phyloP scores from a whole-genome alignment of 2,888 invertebrate species.

The Hydrotaea cyrtoneurina region DNA sequence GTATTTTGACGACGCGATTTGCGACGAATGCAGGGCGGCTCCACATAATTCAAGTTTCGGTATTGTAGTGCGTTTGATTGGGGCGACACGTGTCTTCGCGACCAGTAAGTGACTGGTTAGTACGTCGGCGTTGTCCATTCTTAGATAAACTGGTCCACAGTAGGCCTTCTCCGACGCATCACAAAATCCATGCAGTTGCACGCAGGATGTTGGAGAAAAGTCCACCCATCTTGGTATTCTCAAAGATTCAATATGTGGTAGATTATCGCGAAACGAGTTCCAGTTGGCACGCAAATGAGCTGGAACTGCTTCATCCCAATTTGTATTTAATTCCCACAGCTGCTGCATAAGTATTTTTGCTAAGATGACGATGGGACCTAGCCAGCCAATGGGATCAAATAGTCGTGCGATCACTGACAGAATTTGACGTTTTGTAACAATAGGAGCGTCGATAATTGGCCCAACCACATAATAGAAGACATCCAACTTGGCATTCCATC shows the following conservation, averaged over 20 bases:
- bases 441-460: background rate
- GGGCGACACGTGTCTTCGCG: constrained; percentile 37
- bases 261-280: background rate
- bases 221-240: constrained; percentile 44
- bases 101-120: background rate
- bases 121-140: background rate
- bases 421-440: background rate
- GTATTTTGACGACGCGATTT: background rate
- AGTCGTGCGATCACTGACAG: background rate
- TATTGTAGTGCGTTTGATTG: constrained; percentile 10
- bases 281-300: background rate
- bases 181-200: constrained; percentile 26
- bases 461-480: background rate
- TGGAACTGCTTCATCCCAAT: constrained; percentile 23
- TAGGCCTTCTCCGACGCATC: constrained; percentile 43
- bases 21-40: constrained; percentile 12
- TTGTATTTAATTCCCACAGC: constrained; percentile 20
- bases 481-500: constrained; percentile 28
- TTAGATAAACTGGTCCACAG: background rate
- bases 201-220: background rate
- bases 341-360: constrained; percentile 13
- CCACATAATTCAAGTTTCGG: constrained; percentile 40
- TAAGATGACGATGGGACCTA: constrained; percentile 33
- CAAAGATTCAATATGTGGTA: background rate
- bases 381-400: constrained; percentile 42